These are phyloP conservation scores for Lepidurus packardi DNA, from an alignment of 1,140 invertebrate genomes.

Conservation along the genomic window DNA sequence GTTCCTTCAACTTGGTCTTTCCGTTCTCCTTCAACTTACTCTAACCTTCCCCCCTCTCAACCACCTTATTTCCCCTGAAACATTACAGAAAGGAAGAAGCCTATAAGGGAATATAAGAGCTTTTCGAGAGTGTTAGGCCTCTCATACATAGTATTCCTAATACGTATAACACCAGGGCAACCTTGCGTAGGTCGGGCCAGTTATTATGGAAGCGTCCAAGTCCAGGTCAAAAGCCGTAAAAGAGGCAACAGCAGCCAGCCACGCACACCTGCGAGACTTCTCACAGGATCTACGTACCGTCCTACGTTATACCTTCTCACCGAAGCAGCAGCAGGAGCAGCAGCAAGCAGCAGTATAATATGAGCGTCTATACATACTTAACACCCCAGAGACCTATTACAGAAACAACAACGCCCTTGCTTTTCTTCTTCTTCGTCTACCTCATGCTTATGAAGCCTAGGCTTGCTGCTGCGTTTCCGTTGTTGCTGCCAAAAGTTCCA, in stretches of 20 bases:
- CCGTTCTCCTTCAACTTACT: no score
- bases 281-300: background rate
- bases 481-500: no score
- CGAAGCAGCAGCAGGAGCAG: background rate
- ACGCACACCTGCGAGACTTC: conserved; percentile 15
- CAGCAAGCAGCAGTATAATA: background rate
- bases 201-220: background rate
- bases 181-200: background rate
- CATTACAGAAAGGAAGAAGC: background rate
- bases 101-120: background rate
- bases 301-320: background rate
- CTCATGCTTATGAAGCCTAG: no score
- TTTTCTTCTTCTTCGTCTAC: background rate
- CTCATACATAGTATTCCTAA: no score
- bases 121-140: background rate
- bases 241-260: background rate
- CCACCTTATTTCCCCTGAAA: background rate
- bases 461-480: no score
- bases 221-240: no score
- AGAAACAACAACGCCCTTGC: conserved; percentile 18
- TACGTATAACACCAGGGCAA: no score
- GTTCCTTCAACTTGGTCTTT: background rate
- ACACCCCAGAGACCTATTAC: conserved; percentile 21
- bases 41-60: no score
- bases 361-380: background rate